Evolutionary conservation across 2,113 vertebrate genomes (phyloP), one percentile per base, ranked within the genome.

Genomic region (Petrocephalus zakoni): DNA sequence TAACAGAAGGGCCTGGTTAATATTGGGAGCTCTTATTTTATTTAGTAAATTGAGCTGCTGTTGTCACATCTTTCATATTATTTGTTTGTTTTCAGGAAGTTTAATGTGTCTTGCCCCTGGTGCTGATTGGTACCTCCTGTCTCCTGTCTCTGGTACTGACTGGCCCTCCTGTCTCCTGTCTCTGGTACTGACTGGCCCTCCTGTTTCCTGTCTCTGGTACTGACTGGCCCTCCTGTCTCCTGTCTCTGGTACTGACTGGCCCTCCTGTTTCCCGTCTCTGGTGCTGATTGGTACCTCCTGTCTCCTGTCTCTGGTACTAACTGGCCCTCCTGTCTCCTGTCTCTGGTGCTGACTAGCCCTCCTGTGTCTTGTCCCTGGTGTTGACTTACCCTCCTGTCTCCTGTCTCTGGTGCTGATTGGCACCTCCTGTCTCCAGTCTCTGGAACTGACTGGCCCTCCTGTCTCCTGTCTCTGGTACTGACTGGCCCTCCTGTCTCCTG

Each of bases 351-450:
- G 22, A 88, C 90, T 93, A 92, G 86, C 94, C 42, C 89, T 92
- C 56, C 90, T 84, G 42, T 37, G 89, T 92, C 53, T 90, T 84
- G 42, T 85, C n/a, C 34, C 34, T 7, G 55, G 0, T 56, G 1
- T 19, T 56, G 17, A 88, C 90, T 93, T 92, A 86, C 94, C 49
- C 89, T 92, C 53, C 90, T 84, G 37, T 6, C 21, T 19, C 13
- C 53, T 84, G n/a, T 88, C 0, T 13, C 22, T 56, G 22, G 51
- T 90, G n/a, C 92, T 96, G 22, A 88, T 89, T 93, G 92, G 85
- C 94, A n/a, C 47, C 90, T 92, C 56, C 90, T 84, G 42, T 25
- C n/a, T 21, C 25, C n/a, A 55, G 25, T 85, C n/a, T 49, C 34
- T 7, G 55, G 0, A 21, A 0, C 55, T 56, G 17, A 88, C 90